Evolutionary conservation across 2,888 invertebrate genomes (phyloP).

Genomic region (Linhomoeus sp.): DNA sequence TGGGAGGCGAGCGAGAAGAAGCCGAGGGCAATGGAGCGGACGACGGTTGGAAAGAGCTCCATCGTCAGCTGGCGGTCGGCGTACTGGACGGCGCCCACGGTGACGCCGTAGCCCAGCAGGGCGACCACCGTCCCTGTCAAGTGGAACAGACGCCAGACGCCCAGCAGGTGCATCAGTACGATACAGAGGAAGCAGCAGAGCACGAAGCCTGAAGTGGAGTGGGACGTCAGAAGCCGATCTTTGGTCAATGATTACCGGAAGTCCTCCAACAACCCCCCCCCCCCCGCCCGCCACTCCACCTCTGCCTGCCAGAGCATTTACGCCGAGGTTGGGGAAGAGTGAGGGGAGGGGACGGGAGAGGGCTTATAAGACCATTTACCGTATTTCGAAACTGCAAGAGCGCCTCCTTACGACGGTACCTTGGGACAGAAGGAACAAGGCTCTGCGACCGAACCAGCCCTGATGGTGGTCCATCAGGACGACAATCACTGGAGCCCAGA

Average conservation of each 20-base stretch:
- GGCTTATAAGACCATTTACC: too few relatives aligned
- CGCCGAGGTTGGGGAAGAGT: too few relatives aligned
- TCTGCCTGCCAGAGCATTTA: too few relatives aligned
- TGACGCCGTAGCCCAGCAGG: conserved; percentile 10
- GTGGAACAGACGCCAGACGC: not conserved
- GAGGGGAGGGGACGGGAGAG: too few relatives aligned
- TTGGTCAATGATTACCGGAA: too few relatives aligned
- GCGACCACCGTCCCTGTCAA: conserved; percentile 6
- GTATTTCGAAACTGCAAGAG: too few relatives aligned
- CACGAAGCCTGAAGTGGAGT: too few relatives aligned
- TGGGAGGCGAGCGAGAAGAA: conserved; percentile 6
- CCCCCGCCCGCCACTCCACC: too few relatives aligned
- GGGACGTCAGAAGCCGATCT: too few relatives aligned
- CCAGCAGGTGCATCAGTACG: not conserved
- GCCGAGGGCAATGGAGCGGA: conserved; percentile 10
- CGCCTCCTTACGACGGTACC: too few relatives aligned
- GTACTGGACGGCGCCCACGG: conserved; percentile 12
- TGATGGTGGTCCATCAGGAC: conserved; percentile 9
- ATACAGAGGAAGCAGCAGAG: too few relatives aligned
- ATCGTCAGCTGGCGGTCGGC: conserved; percentile 13
- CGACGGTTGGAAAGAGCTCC: conserved; percentile 13
- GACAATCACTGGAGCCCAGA: conserved; percentile 14
- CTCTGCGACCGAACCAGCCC: conserved; percentile 10
- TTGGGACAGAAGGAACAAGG: conserved; percentile 11
- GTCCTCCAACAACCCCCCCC: too few relatives aligned